A percentile compares a stretch with the other conserved stretches of the same genome.
phyloP scores from a whole-genome alignment of 2,797 vertebrate species.

The Carapus acus region DNA sequence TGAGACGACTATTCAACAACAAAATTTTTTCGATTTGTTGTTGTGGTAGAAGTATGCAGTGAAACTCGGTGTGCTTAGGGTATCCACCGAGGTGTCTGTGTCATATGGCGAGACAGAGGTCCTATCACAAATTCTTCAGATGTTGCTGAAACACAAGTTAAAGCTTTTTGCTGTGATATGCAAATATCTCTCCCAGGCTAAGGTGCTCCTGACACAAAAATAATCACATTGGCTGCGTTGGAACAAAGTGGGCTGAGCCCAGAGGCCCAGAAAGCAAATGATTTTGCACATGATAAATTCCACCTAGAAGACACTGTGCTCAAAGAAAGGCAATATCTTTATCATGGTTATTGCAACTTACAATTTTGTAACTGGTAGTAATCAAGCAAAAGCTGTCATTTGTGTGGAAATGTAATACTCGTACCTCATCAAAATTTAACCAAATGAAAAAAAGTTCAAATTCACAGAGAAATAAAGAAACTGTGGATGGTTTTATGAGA shows the following conservation, averaged over 20 bases:
- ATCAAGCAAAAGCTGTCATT: no score
- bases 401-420: no score
- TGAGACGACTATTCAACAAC: conserved; percentile 14
- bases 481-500: no score
- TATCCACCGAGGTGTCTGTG: conserved; percentile 4
- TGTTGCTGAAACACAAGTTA: background rate
- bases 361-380: no score
- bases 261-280: no score
- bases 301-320: no score
- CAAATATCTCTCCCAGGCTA: background rate
- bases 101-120: background rate
- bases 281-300: no score
- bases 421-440: no score
- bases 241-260: background rate
- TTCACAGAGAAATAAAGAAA: no score
- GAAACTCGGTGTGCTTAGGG: background rate
- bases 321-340: no score
- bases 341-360: no score
- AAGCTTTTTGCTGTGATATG: background rate
- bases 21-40: background rate
- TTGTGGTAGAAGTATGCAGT: conserved; percentile 1
- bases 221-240: background rate
- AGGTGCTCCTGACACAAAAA: background rate
- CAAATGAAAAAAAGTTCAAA: no score
- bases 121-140: conserved; percentile 10